Conservation (phyloP, 2,113 vertebrate genomes). For the Strigops habroptila region DNA sequence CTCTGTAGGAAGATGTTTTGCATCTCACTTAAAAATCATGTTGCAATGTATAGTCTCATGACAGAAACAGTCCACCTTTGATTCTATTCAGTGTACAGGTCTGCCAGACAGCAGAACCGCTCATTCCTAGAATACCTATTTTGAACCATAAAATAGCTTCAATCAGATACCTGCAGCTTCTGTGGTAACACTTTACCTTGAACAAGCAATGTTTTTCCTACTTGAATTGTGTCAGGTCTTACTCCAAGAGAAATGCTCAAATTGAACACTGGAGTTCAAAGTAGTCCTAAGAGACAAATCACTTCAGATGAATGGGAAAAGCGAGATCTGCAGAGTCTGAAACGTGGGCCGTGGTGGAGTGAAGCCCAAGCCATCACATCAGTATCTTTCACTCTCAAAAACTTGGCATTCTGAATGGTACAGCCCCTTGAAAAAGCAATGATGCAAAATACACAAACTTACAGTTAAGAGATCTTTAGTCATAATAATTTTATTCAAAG, state of each 20-base stretch:
- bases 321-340: background rate
- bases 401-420: background rate
- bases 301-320: background rate
- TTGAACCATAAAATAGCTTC: background rate
- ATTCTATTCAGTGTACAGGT: background rate
- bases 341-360: accelerated
- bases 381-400: background rate
- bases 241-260: background rate
- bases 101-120: background rate
- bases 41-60: background rate
- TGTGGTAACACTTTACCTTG: background rate
- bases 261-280: background rate
- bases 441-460: background rate
- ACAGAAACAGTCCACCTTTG: background rate
- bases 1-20: background rate
- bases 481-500: background rate
- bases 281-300: background rate
- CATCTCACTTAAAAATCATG: background rate
- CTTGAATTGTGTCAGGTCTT: background rate
- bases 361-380: background rate
- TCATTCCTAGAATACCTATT: background rate
- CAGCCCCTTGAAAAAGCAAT: background rate
- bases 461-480: background rate
- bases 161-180: background rate
- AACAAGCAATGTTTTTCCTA: background rate